phyloP scores from a whole-genome alignment of 2,888 invertebrate species.

The Pristionchus japonicus region DNA sequence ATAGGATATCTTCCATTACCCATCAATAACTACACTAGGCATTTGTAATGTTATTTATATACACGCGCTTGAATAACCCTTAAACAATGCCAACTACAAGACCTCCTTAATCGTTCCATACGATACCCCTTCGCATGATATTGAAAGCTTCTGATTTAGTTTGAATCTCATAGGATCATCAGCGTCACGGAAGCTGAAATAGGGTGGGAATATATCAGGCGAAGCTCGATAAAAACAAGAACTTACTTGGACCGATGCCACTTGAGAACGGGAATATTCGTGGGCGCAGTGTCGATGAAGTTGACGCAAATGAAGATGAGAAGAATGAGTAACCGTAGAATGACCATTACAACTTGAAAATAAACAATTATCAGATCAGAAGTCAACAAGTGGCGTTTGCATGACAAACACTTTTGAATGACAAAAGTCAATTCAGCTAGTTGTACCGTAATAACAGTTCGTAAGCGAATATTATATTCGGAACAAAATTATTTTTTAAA shows the following conservation, averaged over 20 bases:
- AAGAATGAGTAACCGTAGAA: neutral
- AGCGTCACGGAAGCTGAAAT: neutral
- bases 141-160: neutral
- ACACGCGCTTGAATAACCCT: no score
- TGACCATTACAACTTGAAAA: neutral
- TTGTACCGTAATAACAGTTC: neutral
- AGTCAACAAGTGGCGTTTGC: neutral
- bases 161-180: neutral
- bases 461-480: neutral
- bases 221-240: neutral
- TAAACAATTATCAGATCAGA: neutral
- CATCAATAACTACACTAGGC: no score
- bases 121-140: neutral
- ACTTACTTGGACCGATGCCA: neutral
- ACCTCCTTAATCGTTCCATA: neutral
- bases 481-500: no score
- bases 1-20: no score
- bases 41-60: no score
- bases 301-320: neutral
- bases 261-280: neutral
- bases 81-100: no score
- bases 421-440: neutral
- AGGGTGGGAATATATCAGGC: neutral
- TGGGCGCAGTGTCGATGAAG: neutral
- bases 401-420: neutral